Base-by-base conservation (phyloP, 2,797 vertebrate species). In the Acropternis orthonyx region DNA sequence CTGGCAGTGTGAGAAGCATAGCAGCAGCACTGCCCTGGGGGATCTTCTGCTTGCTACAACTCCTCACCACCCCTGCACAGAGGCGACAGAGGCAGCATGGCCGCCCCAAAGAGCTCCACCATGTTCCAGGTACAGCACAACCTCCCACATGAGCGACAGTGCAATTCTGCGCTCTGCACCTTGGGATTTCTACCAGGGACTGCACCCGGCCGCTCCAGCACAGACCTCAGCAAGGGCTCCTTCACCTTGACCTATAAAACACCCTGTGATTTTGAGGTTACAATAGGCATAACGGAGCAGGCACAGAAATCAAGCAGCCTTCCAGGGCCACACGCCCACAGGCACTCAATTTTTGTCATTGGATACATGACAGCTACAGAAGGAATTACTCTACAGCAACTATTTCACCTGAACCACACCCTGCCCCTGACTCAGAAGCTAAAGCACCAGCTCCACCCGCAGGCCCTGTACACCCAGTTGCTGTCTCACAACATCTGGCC, bases 161-260 rank as follows among this genome's bases (percentile, higher is more conserved):
- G 2, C 69, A 41, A 32, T 0, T 0, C 39, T 59, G 56, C 2
- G 1, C 63, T 9, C 56, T 26, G 54, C 34, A 49, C 66, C 6
- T 0, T 28, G 58, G 58, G 36, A 68, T 39, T 87, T 67, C 0
- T 43, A 27, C 1, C 0, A 0, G 39, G 28, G n/a, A 73, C 67
- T 32, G 43, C 0, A 13, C 55, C 46, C 0, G 0, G 44, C 32
- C 0, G 0, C 23, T 59, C 36, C 36, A 61, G 72, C 65, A 55
- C 55, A 66, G 80, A 54, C 21, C 54, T 88, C 17, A 3, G 56
- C 56, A 66, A 59, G 39, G 1, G 0, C 56, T 89, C 16, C 0
- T 88, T 77, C 74, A 88, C 68, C 75, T 83, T 91, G 91, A 28
- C 94, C 89, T 94, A 78, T 3, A 83, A 92, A 96, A 85, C 34